These are phyloP conservation scores for Ctenicera cuprea DNA, from an alignment of 2,888 invertebrate genomes.

Conservation along the genomic window DNA sequence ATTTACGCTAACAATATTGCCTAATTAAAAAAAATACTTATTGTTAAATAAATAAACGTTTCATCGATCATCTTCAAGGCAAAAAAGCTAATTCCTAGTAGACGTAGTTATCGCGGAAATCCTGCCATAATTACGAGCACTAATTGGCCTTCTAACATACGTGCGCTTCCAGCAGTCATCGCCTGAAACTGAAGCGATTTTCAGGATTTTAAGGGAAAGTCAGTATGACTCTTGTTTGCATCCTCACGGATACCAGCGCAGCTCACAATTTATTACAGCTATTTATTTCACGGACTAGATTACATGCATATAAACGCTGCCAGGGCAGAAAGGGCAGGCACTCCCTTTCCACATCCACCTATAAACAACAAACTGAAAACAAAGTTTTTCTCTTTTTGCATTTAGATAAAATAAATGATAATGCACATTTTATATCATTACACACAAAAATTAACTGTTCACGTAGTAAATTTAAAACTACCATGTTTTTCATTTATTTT, in stretches of 20 bases:
- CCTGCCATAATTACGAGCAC: conserved; percentile 1
- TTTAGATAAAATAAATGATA: conserved; percentile 29
- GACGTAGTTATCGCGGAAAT: no score
- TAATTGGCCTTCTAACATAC: no score
- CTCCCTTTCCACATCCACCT: conserved; percentile 50
- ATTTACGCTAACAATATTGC: no score
- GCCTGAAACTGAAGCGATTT: not conserved
- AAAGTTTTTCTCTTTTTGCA: conserved; percentile 38
- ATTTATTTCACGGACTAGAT: conserved; percentile 76
- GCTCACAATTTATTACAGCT: conserved; percentile 84
- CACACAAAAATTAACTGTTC: not conserved
- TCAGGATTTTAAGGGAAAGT: conserved; percentile 29
- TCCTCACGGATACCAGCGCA: conserved; percentile 58
- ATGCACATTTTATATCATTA: conserved; percentile 16
- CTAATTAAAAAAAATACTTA: no score
- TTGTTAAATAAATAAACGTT: no score
- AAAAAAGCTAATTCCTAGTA: no score
- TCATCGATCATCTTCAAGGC: no score
- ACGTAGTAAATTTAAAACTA: not conserved
- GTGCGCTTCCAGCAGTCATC: not conserved
- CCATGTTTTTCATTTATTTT: no score
- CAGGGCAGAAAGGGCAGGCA: conserved; percentile 56
- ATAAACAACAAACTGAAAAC: conserved; percentile 53
- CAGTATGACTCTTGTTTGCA: conserved; percentile 38
- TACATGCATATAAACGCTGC: conserved; percentile 73